A percentile compares a stretch with the other conserved stretches of the same genome.
phyloP scores from a whole-genome alignment of 1,140 invertebrate genomes.

The Phymorhynchus buccinoides region DNA sequence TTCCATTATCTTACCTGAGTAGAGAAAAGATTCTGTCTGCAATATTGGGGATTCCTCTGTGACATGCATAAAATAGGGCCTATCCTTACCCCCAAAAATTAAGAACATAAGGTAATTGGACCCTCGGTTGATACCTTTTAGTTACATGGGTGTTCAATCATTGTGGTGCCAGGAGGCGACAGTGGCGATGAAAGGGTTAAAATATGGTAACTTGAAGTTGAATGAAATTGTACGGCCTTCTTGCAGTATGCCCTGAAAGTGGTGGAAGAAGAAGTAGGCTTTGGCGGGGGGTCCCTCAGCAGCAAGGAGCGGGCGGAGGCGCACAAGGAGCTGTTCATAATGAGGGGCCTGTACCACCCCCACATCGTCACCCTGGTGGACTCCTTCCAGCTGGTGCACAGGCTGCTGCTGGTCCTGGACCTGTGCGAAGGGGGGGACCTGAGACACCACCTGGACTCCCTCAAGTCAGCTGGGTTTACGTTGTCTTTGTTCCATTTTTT shows the following conservation, averaged over 20 bases:
- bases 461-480: slow-evolving; percentile 14
- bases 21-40: no score
- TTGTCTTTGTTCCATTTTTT: neutral
- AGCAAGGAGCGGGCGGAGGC: slow-evolving; percentile 49
- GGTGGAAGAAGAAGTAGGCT: slow-evolving; percentile 51
- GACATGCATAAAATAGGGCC: no score
- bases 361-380: slow-evolving; percentile 57
- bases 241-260: slow-evolving; percentile 60
- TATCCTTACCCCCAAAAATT: no score
- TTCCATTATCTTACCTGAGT: no score
- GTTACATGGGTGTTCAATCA: no score
- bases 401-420: slow-evolving; percentile 58
- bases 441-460: slow-evolving; percentile 48
- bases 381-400: slow-evolving; percentile 55
- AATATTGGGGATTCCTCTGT: no score
- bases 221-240: no score
- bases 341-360: slow-evolving; percentile 50
- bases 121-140: no score
- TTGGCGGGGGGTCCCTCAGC: slow-evolving; percentile 51
- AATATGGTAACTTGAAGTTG: no score
- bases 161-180: no score
- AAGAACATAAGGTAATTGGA: no score
- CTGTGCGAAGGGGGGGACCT: slow-evolving; percentile 59
- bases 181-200: no score
- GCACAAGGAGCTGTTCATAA: slow-evolving; percentile 49